Evolutionary conservation across 2,113 vertebrate genomes (phyloP).

Genomic region (Clarias magur): DNA sequence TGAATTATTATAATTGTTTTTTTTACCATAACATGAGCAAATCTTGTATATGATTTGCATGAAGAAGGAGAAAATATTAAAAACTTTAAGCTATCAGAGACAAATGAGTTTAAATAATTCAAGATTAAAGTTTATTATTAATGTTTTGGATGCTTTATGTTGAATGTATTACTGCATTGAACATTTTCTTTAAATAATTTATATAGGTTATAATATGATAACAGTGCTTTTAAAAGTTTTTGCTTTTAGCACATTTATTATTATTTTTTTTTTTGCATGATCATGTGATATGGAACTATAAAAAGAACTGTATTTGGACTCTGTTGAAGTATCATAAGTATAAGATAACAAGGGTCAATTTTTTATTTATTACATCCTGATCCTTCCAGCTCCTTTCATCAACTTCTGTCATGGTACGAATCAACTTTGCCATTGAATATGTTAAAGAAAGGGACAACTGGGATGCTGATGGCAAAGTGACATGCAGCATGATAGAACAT

Average conservation of each 20-base stretch:
- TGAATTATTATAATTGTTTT: too few species aligned
- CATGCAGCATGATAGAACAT: conserved; percentile 15
- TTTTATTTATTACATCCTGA: background rate
- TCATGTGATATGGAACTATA: background rate
- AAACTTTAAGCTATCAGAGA: background rate
- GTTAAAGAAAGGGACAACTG: background rate
- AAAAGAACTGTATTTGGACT: background rate
- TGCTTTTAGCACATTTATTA: background rate
- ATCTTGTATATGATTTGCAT: background rate
- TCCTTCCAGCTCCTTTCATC: conserved; percentile 17
- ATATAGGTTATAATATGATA: background rate
- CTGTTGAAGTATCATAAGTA: background rate
- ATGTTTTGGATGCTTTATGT: background rate
- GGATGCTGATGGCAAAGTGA: conserved; percentile 40
- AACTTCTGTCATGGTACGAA: background rate
- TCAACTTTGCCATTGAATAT: background rate
- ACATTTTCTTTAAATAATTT: background rate
- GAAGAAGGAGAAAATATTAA: background rate
- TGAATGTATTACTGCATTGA: background rate
- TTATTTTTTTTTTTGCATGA: background rate
- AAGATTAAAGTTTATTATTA: background rate
- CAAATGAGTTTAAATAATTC: background rate
- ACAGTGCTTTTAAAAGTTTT: background rate
- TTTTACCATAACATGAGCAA: background rate
- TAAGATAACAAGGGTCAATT: background rate